Conservation (phyloP, 2,113 vertebrate genomes). For the Seriola quinqueradiata region DNA sequence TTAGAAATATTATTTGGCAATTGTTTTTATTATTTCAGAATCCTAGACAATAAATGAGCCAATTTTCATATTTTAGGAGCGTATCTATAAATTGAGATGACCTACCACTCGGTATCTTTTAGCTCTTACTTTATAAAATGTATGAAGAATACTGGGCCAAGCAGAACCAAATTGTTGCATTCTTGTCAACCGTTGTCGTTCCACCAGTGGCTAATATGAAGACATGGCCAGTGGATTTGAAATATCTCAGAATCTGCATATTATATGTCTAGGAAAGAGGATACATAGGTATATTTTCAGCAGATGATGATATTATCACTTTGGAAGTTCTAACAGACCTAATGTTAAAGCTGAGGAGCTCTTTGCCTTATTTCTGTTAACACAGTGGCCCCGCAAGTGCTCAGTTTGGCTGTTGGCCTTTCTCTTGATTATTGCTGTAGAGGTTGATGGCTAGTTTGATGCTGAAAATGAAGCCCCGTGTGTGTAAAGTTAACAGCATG, state of each 20-base stretch:
- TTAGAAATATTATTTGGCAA: constrained; percentile 57
- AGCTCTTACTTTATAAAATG: constrained; percentile 31
- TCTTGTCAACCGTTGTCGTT: not conserved
- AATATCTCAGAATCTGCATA: constrained; percentile 17
- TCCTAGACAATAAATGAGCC: constrained; percentile 61
- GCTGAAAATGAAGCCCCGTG: constrained; percentile 13
- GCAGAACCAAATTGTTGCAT: constrained; percentile 29
- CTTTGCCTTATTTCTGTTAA: constrained; percentile 57
- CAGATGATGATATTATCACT: not conserved
- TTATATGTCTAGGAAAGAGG: not conserved
- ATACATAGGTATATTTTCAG: constrained; percentile 1
- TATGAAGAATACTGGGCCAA: constrained; percentile 26
- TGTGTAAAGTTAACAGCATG: constrained; percentile 21
- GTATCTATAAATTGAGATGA: constrained; percentile 46
- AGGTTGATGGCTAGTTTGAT: constrained; percentile 23
- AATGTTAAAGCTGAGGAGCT: constrained; percentile 17
- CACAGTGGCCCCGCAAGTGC: constrained; percentile 16
- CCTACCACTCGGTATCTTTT: constrained; percentile 23
- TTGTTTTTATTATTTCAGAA: constrained; percentile 65
- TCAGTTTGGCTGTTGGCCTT: constrained; percentile 12
- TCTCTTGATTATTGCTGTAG: constrained; percentile 7
- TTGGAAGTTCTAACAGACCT: constrained; percentile 27
- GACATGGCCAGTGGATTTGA: not conserved
- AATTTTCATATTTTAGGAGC: constrained; percentile 54
- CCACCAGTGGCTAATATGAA: constrained; percentile 19